Evolutionary conservation across 92 coral and sea anemone species (phyloP).

Genomic region (Porites cylindrica): DNA sequence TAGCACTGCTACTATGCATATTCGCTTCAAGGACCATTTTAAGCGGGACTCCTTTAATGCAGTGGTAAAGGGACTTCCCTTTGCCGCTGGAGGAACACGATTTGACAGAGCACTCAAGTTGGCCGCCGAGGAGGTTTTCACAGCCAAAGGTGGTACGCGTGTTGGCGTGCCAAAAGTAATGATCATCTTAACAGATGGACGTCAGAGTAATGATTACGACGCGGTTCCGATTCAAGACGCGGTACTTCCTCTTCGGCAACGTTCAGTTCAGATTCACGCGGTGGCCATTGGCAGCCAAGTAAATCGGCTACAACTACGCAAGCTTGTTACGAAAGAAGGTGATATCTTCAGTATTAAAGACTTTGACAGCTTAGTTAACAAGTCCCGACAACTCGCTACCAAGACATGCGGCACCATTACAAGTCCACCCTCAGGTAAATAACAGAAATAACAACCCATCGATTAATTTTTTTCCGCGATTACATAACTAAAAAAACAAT

Average conservation of each 20-base stretch:
- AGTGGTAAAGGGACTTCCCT: constrained; percentile 30
- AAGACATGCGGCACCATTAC: constrained; percentile 58
- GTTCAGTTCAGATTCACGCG: constrained; percentile 34
- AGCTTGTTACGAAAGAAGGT: constrained; percentile 68
- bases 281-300: constrained; percentile 57
- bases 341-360: constrained; percentile 68
- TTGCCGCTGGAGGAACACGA: constrained; percentile 44
- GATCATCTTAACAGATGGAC: constrained; percentile 70
- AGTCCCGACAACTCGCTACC: constrained; percentile 63
- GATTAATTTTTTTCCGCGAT: background rate
- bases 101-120: constrained; percentile 48
- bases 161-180: constrained; percentile 69
- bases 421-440: constrained; percentile 47
- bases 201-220: constrained; percentile 62
- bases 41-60: constrained; percentile 19
- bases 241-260: constrained; percentile 63
- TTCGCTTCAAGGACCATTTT: constrained; percentile 36
- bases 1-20: constrained; percentile 59
- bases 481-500: too few species aligned
- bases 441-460: background rate
- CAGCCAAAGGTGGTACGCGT: constrained; percentile 48
- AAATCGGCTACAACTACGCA: constrained; percentile 58
- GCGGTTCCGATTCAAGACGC: constrained; percentile 68
- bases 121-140: constrained; percentile 39
- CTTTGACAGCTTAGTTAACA: constrained; percentile 71